Evolutionary conservation across 2,113 vertebrate genomes (phyloP), one percentile per base, ranked within the genome.

Genomic region (Rhabdomys dilectus): DNA sequence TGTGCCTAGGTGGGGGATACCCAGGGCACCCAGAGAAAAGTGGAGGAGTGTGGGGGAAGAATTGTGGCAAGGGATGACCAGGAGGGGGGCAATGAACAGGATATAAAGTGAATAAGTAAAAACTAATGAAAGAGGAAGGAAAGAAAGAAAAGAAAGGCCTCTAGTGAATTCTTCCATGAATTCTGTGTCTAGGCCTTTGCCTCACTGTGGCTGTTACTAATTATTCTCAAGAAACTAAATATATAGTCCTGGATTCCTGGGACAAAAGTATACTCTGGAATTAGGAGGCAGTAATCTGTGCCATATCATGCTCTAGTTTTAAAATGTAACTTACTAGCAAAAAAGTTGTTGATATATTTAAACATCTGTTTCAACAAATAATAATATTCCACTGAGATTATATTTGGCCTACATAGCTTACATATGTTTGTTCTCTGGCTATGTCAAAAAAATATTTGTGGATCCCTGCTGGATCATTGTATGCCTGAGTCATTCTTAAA

Each of bases 261-360:
- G 31, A 66, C 10, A 53, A 72, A 95, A 45, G 12, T 88, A 26
- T 3, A n/a, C 88, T 76, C 66, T 45, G 90, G 21, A 75, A 91
- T 36, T 11, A 85, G 11, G 5, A 16, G 60, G 82, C 58, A 80
- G 42, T 34, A 88, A 94, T 51, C 58, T 58, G 12, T 66, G 15
- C 13, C 17, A 75, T 42, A 29, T 48, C 3, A 2, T 64, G 24
- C 11, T 15, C 48, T 91, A 31, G 87, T 94, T 80, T 78, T 45
- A 82, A 70, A 45, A n/a, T 81, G 53, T 48, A 10, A n/a, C 7
- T 7, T 7, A n/a, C 13, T 48, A 60, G 11, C 13, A 34, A 89
- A 91, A 91, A 95, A 66, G 36, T 0, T n/a, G 82, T 93, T 81
- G 82, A 56, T 7, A 51, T 91, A 82, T 95, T 93, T 62, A 84